Base-by-base conservation (phyloP, 2,888 invertebrate genomes). In the Disparrhopalites patrizii region DNA sequence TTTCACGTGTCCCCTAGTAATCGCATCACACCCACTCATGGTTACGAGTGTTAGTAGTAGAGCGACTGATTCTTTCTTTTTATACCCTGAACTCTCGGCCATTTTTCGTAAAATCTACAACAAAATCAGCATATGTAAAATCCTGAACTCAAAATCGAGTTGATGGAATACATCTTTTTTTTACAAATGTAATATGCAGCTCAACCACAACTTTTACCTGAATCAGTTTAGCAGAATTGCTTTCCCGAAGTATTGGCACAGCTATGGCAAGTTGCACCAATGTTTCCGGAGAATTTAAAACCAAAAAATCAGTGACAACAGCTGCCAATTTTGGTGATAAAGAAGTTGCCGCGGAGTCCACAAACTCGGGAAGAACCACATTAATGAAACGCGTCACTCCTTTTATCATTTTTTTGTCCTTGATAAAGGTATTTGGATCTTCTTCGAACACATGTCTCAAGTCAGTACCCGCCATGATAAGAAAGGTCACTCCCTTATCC, bases 401-500 rank as follows among this genome's bases (percentile, higher is more conserved):
- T 23, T 62, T 55, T 20, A 70, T 67, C 56, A 68, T 68, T 33
- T 70, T 65, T 1, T 71, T 68, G 27, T 75, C 73, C 55, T 64
- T 67, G 10, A 68, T 57, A 27, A 58, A 54, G 30, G 70, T 31
- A 1, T 36, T 28, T 70, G 71, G 73, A 55, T 72, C 75, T 13
- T 58, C 61, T 4, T 69, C 61, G 65, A 75, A 75, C n/a, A 75
- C 64, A 31, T 58, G 61, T 50, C 67, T 67, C 31, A 74, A 50
- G 50, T 70, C 70, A 30, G 66, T 40, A n/a, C 66, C 62, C 10
- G 69, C 67, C 72, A 74, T 73, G 20, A 56, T 64, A 5, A 75
- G 52, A 65, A 67, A 75, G 2, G 75, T 74, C 1, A 75, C 72
- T 43, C 73, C 75, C 27, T 65, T 65, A 27, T 75, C 70, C 47